A percentile compares a stretch with the other conserved stretches of the same genome.
Conservation (phyloP, 2,797 vertebrate genomes). For the Poeciliopsis gracilis region DNA sequence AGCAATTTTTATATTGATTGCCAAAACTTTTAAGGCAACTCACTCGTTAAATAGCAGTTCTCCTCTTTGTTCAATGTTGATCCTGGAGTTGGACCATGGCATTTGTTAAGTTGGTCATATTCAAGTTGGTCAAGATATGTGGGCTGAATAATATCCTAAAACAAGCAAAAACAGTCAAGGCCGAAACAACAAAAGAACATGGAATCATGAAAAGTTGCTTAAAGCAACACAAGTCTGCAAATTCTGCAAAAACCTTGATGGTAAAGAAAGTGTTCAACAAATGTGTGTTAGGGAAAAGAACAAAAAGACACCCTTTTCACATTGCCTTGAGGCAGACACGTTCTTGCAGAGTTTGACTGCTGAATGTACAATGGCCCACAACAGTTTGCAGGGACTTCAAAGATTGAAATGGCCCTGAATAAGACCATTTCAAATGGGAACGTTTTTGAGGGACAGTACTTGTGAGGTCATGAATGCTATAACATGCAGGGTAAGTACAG, state of each 20-base stretch:
- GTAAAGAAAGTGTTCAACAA: background rate
- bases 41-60: constrained; percentile 15
- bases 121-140: background rate
- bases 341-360: background rate
- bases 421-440: no score
- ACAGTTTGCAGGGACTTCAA: background rate
- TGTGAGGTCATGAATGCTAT: no score
- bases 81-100: constrained; percentile 2
- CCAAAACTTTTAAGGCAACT: background rate
- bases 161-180: background rate
- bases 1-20: background rate
- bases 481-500: no score
- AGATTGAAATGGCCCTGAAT: background rate
- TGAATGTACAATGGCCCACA: background rate
- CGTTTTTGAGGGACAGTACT: no score
- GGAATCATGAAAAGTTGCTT: background rate
- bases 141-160: constrained; percentile 19
- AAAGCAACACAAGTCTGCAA: background rate
- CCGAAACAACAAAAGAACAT: background rate
- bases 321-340: background rate
- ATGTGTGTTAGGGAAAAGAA: background rate
- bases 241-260: background rate
- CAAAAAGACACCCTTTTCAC: background rate
- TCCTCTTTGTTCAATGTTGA: background rate
- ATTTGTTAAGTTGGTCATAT: background rate